Conservation (phyloP, 2,888 invertebrate species). For the Yponomeuta malinellus region DNA sequence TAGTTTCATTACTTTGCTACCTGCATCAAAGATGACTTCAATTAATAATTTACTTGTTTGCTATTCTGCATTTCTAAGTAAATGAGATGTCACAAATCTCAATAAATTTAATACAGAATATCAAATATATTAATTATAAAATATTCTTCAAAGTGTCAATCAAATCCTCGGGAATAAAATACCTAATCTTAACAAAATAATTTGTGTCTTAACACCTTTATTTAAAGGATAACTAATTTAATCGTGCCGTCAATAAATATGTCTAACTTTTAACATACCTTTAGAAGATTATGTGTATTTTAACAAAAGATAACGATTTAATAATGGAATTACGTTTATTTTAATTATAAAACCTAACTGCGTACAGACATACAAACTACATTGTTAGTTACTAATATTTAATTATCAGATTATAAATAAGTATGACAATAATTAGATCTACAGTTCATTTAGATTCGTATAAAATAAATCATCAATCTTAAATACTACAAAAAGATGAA, state of each 20-base stretch:
- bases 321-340: slow-evolving; percentile 15
- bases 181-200: slow-evolving; percentile 26
- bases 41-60: not conserved
- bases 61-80: not conserved
- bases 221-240: slow-evolving; percentile 43
- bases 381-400: slow-evolving; percentile 8
- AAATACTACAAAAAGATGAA: slow-evolving; percentile 11
- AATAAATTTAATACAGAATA: not conserved
- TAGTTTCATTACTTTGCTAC: too few relatives aligned
- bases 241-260: slow-evolving; percentile 32
- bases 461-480: slow-evolving; percentile 3
- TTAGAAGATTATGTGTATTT: not conserved
- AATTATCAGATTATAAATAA: slow-evolving; percentile 4
- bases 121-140: not conserved
- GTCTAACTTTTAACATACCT: slow-evolving; percentile 13
- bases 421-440: not conserved
- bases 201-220: slow-evolving; percentile 47
- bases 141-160: slow-evolving; percentile 69
- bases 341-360: slow-evolving; percentile 26
- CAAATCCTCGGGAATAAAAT: slow-evolving; percentile 45
- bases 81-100: not conserved
- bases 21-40: not conserved
- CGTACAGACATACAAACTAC: slow-evolving; percentile 37
- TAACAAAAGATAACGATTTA: slow-evolving; percentile 9
- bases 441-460: not conserved